phyloP scores from a whole-genome alignment of 2,797 vertebrate species.

The Avahi laniger region DNA sequence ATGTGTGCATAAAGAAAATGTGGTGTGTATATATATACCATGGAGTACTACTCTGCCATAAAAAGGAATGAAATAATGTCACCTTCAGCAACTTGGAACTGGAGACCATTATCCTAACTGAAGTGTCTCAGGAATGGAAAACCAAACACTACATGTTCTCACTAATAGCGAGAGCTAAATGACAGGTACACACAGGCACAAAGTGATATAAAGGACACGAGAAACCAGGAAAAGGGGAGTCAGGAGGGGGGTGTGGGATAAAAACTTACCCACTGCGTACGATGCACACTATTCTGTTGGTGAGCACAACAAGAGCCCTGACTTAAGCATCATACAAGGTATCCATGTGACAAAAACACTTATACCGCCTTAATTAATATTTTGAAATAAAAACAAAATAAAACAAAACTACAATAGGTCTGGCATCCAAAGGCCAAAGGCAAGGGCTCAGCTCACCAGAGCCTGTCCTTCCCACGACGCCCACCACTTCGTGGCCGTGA shows the following conservation, averaged over 20 bases:
- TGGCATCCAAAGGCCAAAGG: background rate
- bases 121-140: no score
- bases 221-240: background rate
- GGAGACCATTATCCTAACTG: no score
- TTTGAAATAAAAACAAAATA: background rate
- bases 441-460: constrained; percentile 83
- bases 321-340: background rate
- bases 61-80: no score
- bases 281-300: background rate
- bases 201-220: background rate
- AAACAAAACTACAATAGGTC: background rate
- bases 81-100: no score
- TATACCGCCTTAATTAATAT: background rate
- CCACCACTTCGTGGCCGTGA: constrained; percentile 87
- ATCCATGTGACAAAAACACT: background rate
- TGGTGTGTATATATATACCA: no score
- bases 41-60: no score
- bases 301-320: background rate
- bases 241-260: background rate
- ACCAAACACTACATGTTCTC: background rate
- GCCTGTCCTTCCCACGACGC: constrained; percentile 91
- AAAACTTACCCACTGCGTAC: background rate
- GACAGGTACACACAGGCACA: background rate
- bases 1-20: background rate
- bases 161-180: background rate